Evolutionary conservation across 2,888 invertebrate genomes (phyloP), one percentile per base, ranked within the genome.

Genomic region (Cephus spinipes): DNA sequence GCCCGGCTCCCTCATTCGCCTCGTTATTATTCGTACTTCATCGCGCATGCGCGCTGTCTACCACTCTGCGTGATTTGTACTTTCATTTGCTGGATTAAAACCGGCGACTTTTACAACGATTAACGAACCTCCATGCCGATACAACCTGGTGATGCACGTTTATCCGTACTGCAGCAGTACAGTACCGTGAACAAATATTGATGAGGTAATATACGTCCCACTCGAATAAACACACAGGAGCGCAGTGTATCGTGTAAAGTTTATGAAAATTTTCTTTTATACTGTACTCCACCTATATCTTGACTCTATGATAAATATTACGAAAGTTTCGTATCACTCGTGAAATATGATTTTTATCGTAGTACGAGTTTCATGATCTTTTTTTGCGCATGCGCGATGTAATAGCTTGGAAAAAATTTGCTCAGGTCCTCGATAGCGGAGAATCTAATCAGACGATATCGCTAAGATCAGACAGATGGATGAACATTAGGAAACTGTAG

Each of bases 21-120:
- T 34, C 55, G 69, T 75, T 30, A 34, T 32, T 36, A 23, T 68
- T n/a, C 74, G 31, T 34, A 73, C 12, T 35, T 40, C 23, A 34
- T 30, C 33, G 77, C 75, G 69, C 71, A 36, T 75, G 78, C 55
- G 55, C 55, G 23, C 23, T 9, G 0, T 23, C 55, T 0, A 9
- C 9, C 55, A 55, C 55, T 55, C 55, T 23, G 68, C 73, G 74
- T 75, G 78, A 78, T 78, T 78, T 78, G 78, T 78, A 78, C 76
- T 78, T 78, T 78, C 78, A 78, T 78, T 78, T 75, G 75, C 76
- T 32, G 78, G 78, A 78, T 78, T 78, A 78, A 69, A 75, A 73
- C 31, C 71, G 31, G 32, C 71, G 33, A 71, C 71, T 76, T 78
- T 76, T 73, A 75, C 78, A 73, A 35, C 74, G 77, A 78, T 78